Evolutionary conservation across 2,888 invertebrate species (phyloP).

Genomic region (Biston stratarius): DNA sequence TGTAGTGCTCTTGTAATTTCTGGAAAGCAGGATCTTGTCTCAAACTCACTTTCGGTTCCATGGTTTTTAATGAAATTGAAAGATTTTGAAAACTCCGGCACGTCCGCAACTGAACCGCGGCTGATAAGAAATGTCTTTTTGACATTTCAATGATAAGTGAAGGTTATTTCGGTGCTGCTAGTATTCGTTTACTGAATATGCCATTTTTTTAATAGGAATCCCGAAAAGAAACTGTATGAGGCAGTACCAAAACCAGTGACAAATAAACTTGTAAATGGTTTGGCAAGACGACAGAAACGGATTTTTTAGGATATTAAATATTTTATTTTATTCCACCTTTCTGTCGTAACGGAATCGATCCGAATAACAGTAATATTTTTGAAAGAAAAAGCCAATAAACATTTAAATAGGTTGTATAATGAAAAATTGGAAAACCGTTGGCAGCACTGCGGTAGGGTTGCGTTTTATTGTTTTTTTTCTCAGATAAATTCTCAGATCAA

Average conservation of each 20-base stretch:
- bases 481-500: too few species aligned
- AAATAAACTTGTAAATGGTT: too few species aligned
- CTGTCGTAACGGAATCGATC: too few species aligned
- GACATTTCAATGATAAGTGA: constrained; percentile 83
- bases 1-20: constrained; percentile 91
- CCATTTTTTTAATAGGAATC: not conserved
- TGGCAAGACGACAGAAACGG: too few species aligned
- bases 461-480: too few species aligned
- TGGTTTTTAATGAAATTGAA: constrained; percentile 61
- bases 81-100: constrained; percentile 51
- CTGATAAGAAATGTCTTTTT: constrained; percentile 78
- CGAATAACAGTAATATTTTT: too few species aligned
- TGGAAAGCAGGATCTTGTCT: constrained; percentile 89
- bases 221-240: too few species aligned
- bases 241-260: too few species aligned
- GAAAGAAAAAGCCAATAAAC: too few species aligned
- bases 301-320: not conserved
- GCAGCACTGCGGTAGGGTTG: too few species aligned
- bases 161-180: constrained; percentile 63
- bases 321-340: not conserved
- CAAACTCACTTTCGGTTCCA: constrained; percentile 79
- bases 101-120: constrained; percentile 57
- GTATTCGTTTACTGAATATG: not conserved
- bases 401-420: too few species aligned
- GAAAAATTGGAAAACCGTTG: too few species aligned